Base-by-base conservation (phyloP, 2,888 invertebrate species). In the Chloroclysta siterata region DNA sequence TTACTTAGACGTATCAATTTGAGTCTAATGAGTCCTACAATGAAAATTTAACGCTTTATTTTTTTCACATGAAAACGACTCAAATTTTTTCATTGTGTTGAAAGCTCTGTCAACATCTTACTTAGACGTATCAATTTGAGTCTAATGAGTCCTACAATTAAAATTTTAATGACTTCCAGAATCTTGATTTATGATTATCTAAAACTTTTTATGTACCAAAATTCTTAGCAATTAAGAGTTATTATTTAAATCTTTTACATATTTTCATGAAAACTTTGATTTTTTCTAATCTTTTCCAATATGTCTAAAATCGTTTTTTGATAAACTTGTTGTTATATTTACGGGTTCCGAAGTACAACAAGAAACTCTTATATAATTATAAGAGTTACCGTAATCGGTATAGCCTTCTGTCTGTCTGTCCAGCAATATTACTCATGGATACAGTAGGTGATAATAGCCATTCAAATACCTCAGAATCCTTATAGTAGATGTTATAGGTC, bases 151-250 rank as follows among this genome's bases (percentile, higher is more conserved):
- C 15, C n/a, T n/a, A n/a, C n/a, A n/a, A n/a, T n/a, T n/a, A n/a
- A n/a, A n/a, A n/a, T n/a, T n/a, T n/a, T 44, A 44, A 44, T 44
- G 17, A 17, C 8, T 44, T 11, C 8, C 22, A 47, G 47, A 47
- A 47, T 7, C 46, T 47, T 11, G 22, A 11, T 47, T 17, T 10
- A 22, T 11, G 8, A 11, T 11, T 22, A 17, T 46, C 3, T 8
- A 41, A 48, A 28, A 56, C 8, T 54, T 15, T 36, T 58, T 48
- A 36, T 51, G 44, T 6, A 53, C 17, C n/a, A 57, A 41, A 48
- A 42, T 13, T 13, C 17, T 33, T 15, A 11, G 44, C 50, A 51
- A 54, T 48, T 42, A 48, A 15, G 11, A 36, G 11, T 36, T 36
- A 2, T 36, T 11, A 36, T 11, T 11, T 2, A 2, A 36, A 11